phyloP scores from a whole-genome alignment of 2,113 vertebrate species.

The Orycteropus afer region DNA sequence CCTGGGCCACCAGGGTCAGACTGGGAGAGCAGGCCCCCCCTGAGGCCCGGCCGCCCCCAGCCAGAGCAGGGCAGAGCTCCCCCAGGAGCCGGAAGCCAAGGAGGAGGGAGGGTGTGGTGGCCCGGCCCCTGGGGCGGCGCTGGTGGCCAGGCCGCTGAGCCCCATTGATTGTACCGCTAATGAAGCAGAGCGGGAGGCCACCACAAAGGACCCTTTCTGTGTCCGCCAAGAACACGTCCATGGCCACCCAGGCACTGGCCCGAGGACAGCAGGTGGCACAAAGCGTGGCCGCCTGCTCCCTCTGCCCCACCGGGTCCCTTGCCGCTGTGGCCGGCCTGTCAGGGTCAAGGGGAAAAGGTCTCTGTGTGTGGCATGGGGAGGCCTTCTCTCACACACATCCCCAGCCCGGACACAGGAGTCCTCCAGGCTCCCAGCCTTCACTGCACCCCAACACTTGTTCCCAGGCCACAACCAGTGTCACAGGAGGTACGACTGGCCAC shows the following conservation, averaged over 20 bases:
- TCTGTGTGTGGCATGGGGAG: fast-evolving
- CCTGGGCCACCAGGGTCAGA: neutral
- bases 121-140: neutral
- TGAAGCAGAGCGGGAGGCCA: fast-evolving
- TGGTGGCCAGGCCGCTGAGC: neutral
- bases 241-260: neutral
- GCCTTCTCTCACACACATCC: neutral
- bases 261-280: neutral
- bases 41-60: neutral
- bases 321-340: fast-evolving
- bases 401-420: neutral
- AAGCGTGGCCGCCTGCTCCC: fast-evolving
- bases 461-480: neutral
- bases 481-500: neutral
- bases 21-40: slow-evolving; percentile 26
- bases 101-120: fast-evolving
- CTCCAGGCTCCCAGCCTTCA: neutral
- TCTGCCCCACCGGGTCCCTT: neutral
- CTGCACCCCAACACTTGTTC: neutral
- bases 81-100: neutral
- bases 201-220: neutral
- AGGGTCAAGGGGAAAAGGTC: neutral
- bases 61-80: neutral
- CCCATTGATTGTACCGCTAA: neutral
- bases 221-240: neutral